Conservation (phyloP, 2,888 invertebrate species). For the Cryptophagus acutangulus region DNA sequence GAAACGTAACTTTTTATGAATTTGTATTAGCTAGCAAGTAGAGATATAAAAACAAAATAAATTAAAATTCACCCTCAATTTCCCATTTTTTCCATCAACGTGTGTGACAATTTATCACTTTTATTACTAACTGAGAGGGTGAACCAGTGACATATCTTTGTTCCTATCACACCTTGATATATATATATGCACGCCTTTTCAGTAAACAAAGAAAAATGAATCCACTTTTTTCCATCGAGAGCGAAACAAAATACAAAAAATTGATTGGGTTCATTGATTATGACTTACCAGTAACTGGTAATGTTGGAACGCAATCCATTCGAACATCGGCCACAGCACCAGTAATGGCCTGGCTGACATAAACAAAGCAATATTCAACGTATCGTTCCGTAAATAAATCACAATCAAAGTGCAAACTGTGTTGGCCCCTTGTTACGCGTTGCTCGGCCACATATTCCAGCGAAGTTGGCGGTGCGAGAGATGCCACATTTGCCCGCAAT, state of each 20-base stretch:
- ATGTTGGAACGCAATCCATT: constrained; percentile 78
- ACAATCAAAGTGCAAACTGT: constrained; percentile 73
- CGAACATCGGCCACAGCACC: constrained; percentile 81
- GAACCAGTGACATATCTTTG: too few relatives aligned
- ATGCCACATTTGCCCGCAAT: constrained; percentile 64
- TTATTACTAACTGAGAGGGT: too few relatives aligned
- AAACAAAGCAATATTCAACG: constrained; percentile 84
- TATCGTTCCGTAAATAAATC: constrained; percentile 77
- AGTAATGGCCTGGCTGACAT: constrained; percentile 79
- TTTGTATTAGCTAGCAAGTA: too few relatives aligned
- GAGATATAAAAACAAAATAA: too few relatives aligned
- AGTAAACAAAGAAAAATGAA: background rate
- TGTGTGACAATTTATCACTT: too few relatives aligned
- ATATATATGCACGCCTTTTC: too few relatives aligned
- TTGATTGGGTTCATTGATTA: background rate
- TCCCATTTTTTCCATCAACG: too few relatives aligned
- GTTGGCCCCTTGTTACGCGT: constrained; percentile 63
- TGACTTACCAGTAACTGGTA: constrained; percentile 67
- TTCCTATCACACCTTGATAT: too few relatives aligned
- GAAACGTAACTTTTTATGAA: too few relatives aligned
- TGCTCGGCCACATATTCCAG: constrained; percentile 64
- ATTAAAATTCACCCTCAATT: too few relatives aligned
- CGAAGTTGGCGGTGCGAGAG: constrained; percentile 61
- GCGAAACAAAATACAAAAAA: background rate
- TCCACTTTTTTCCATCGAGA: background rate